Conservation (phyloP, 1,140 invertebrate genomes). For the Apis mellifera region Amel_HAv3.1 CM009931.2:9352501-9353000, state of each 20-base stretch:
- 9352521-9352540: neutral
- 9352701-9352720: neutral
- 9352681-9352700: conserved; percentile 33
- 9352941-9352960: too few relatives aligned
- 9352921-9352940: too few relatives aligned
- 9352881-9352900: neutral
- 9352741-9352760: conserved; percentile 6
- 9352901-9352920: neutral
- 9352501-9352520: neutral
- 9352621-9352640: conserved; percentile 15
- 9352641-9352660: conserved; percentile 35
- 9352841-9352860: neutral
- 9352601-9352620: conserved; percentile 18
- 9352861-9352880: neutral
- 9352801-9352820: neutral
- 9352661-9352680: conserved; percentile 22
- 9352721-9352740: conserved; percentile 8
- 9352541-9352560: neutral
- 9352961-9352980: too few relatives aligned
- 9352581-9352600: conserved; percentile 29
- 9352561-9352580: conserved; percentile 11
- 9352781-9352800: neutral
- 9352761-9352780: conserved; percentile 2
- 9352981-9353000: too few relatives aligned
- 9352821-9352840: neutral